Evolutionary conservation across 2,888 invertebrate genomes (phyloP).

Genomic region (Eupithecia dodoneata): DNA sequence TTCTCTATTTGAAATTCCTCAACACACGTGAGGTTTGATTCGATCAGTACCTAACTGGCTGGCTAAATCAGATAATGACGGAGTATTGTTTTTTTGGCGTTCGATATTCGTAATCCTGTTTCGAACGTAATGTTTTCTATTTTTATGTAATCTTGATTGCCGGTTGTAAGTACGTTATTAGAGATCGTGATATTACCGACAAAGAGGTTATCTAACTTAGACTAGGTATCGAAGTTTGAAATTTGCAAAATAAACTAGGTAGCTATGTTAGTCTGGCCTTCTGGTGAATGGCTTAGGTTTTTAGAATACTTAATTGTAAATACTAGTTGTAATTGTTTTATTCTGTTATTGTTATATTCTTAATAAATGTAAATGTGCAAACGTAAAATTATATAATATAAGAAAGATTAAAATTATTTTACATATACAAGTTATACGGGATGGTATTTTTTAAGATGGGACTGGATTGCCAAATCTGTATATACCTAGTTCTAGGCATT

Average conservation of each 20-base stretch:
- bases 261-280: not conserved
- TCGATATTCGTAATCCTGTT: slow-evolving; percentile 50
- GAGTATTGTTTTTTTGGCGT: slow-evolving; percentile 46
- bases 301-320: too few species aligned
- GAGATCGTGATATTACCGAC: slow-evolving; percentile 31
- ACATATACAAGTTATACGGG: not conserved
- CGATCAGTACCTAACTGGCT: slow-evolving; percentile 63
- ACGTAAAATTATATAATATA: not conserved
- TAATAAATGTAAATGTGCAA: not conserved
- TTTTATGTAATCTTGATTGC: slow-evolving; percentile 49
- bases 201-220: slow-evolving; percentile 33
- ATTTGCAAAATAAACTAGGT: not conserved
- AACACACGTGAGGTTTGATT: slow-evolving; percentile 73
- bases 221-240: slow-evolving; percentile 2
- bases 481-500: not conserved
- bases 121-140: slow-evolving; percentile 46
- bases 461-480: too few species aligned
- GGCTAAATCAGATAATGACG: slow-evolving; percentile 58
- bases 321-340: too few species aligned
- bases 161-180: slow-evolving; percentile 41
- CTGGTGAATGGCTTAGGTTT: too few species aligned
- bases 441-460: too few species aligned
- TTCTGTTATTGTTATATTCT: too few species aligned
- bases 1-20: slow-evolving; percentile 75
- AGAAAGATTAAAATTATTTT: not conserved